Evolutionary conservation across 2,797 vertebrate species (phyloP).

Genomic region (Syngnathus acus): DNA sequence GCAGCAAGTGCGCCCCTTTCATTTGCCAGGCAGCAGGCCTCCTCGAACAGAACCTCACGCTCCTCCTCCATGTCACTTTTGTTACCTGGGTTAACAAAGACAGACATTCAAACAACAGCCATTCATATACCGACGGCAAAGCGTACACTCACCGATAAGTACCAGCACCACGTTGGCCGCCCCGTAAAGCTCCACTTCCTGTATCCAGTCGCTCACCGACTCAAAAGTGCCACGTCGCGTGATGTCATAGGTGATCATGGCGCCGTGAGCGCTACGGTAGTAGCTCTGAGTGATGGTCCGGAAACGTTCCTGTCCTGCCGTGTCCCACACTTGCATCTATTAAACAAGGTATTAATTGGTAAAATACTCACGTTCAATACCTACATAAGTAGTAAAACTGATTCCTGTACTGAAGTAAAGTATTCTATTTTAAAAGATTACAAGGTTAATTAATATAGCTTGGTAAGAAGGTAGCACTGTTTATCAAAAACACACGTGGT

Average conservation of each 20-base stretch:
- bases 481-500: not conserved
- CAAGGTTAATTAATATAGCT: not conserved
- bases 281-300: conserved; percentile 93
- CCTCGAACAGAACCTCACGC: conserved; percentile 50
- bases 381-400: not conserved
- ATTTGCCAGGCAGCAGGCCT: conserved; percentile 53
- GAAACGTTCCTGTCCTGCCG: conserved; percentile 88
- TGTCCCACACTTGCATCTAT: conserved; percentile 95
- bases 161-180: conserved; percentile 80
- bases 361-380: conserved; percentile 8
- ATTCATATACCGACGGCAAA: not conserved
- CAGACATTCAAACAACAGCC: not conserved
- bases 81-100: conserved; percentile 49
- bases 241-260: conserved; percentile 90
- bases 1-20: conserved; percentile 53
- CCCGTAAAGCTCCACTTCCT: conserved; percentile 84
- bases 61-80: conserved; percentile 60
- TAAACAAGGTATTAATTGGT: conserved; percentile 5
- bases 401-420: not conserved
- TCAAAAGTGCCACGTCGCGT: conserved; percentile 81
- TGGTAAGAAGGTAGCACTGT: not conserved
- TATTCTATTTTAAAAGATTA: conserved; percentile 9
- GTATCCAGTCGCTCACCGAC: conserved; percentile 84
- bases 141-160: conserved; percentile 75
- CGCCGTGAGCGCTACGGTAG: conserved; percentile 88